Percentiles rank a stretch among this genome's conserved stretches.
phyloP scores from a whole-genome alignment of 2,113 vertebrate genomes.

The Ifrita kowaldi region DNA sequence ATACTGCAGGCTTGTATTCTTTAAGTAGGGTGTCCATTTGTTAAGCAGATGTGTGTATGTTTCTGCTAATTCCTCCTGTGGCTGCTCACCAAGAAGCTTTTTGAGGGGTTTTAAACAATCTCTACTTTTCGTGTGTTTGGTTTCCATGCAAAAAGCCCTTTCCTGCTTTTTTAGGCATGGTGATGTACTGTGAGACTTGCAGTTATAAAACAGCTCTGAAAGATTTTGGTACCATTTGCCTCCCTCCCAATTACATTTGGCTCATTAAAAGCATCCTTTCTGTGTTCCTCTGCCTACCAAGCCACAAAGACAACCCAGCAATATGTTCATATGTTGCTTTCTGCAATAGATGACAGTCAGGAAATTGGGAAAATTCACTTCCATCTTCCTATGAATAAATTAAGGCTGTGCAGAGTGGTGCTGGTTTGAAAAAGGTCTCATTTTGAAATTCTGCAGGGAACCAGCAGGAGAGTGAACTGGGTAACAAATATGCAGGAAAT shows the following conservation, averaged over 20 bases:
- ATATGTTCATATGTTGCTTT: neutral
- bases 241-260: neutral
- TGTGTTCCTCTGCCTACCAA: neutral
- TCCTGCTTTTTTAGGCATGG: neutral
- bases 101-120: neutral
- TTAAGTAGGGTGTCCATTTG: neutral
- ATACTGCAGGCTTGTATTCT: rapidly evolving
- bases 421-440: neutral
- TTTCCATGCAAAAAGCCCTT: neutral
- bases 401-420: neutral
- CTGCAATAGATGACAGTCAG: neutral
- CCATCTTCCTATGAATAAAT: neutral
- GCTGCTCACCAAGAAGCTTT: neutral
- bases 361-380: neutral
- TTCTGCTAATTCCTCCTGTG: neutral
- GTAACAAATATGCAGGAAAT: too few relatives aligned
- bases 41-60: neutral
- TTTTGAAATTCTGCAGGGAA: neutral
- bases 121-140: neutral
- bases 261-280: neutral
- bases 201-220: neutral
- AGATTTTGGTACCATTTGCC: neutral
- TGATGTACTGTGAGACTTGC: neutral
- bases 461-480: neutral
- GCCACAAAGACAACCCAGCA: neutral